Evolutionary conservation across 2,888 invertebrate genomes (phyloP), one percentile per base, ranked within the genome.

Genomic region (Chironomus tentans): DNA sequence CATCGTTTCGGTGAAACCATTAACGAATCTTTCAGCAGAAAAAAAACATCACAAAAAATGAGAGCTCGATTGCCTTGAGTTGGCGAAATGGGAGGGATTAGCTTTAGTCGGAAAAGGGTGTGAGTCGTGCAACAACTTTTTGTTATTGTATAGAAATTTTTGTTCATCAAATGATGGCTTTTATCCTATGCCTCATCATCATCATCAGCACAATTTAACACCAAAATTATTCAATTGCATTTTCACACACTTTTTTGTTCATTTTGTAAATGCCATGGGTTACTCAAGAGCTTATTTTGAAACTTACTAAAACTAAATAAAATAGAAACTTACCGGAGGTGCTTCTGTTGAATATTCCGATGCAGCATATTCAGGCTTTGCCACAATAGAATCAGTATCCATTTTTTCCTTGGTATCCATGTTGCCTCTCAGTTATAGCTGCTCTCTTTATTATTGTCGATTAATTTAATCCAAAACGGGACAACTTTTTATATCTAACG

Each of bases 321-420:
- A 38, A 38, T 38, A 38, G 10, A 38, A 21, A 65, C 65, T 65
- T 24, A 65, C 65, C 65, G 65, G 65, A 24, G 65, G 65, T 24
- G 65, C 65, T 65, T 65, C 65, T 21, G 22, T 21, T 21, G 65
- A 65, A 21, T 24, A 65, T 24, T 65, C 65, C 18, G 65, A 65
- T 65, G 65, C 18, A 65, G 65, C 65, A 65, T 65, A 65, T 65
- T 65, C 65, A 24, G 65, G 21, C 21, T 65, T 65, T 13, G 65
- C 18, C 7, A 62, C 65, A 24, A 65, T 65, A 13, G 65, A 65
- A 22, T 65, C 22, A 12, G 65, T 65, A 65, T 65, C 65, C 22
- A 21, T 24, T 24, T 65, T 65, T 24, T 65, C 65, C 65, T 65
- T 65, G 21, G 24, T 65, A 24, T 65, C 65, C 65, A 65, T 65